Evolutionary conservation across 2,113 vertebrate species (phyloP).

Genomic region (Notothenia coriiceps): DNA sequence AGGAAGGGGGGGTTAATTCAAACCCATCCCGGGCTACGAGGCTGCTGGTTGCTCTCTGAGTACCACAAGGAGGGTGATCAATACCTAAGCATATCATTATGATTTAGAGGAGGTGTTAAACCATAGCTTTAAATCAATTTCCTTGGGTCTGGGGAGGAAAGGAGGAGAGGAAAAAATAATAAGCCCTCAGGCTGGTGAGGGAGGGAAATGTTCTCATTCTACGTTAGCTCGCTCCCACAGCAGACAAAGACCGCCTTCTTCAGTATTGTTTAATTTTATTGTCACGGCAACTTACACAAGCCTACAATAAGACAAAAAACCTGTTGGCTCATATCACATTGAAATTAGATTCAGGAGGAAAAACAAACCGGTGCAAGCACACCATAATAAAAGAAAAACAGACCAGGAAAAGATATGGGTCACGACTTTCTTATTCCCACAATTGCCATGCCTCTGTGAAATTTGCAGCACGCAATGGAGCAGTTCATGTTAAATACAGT

Average conservation of each 20-base stretch:
- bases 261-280: conserved; percentile 60
- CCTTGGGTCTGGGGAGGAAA: conserved; percentile 41
- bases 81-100: conserved; percentile 79
- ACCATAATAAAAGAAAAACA: conserved; percentile 25
- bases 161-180: conserved; percentile 49
- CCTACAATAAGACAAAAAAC: conserved; percentile 24
- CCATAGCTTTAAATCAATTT: conserved; percentile 74
- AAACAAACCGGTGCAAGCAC: conserved; percentile 13
- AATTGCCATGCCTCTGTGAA: conserved; percentile 3
- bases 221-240: conserved; percentile 52
- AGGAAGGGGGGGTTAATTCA: conserved; percentile 76
- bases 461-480: conserved; percentile 3
- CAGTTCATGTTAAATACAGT: not conserved
- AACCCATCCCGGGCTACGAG: conserved; percentile 66
- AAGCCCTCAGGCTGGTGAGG: conserved; percentile 43
- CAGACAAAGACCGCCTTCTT: conserved; percentile 64
- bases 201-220: conserved; percentile 62
- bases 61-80: conserved; percentile 67
- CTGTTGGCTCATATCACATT: conserved; percentile 23
- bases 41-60: conserved; percentile 64
- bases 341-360: conserved; percentile 38
- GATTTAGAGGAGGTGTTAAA: conserved; percentile 82
- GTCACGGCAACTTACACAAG: conserved; percentile 42
- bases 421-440: conserved; percentile 20
- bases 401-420: conserved; percentile 26